phyloP scores from a whole-genome alignment of 2,113 vertebrate species.

The Gavia stellata region DNA sequence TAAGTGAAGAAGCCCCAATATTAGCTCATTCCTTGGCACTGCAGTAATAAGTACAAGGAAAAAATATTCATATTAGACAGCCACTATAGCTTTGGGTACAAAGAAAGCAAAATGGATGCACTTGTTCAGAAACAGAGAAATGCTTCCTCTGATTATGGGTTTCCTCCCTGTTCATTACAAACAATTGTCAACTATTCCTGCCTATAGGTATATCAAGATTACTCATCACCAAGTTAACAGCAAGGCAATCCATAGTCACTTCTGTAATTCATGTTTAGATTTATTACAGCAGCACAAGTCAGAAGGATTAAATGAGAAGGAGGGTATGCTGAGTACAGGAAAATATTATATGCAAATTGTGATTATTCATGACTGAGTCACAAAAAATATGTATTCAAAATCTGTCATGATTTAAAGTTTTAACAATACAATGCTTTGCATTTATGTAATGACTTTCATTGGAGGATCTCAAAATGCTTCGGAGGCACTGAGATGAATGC shows the following conservation, averaged over 20 bases:
- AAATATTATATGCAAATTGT: conserved; percentile 16
- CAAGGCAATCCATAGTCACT: neutral
- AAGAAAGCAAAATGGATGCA: neutral
- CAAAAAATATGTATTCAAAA: conserved; percentile 16
- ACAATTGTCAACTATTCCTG: neutral
- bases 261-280: conserved; percentile 13
- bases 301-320: conserved; percentile 7
- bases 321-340: neutral
- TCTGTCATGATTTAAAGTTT: conserved; percentile 40
- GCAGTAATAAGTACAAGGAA: neutral
- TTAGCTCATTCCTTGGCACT: neutral
- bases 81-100: neutral
- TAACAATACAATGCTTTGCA: conserved; percentile 9
- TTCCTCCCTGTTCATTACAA: neutral
- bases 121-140: neutral
- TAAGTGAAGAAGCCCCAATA: neutral
- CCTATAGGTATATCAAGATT: neutral
- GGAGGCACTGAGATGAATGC: neutral
- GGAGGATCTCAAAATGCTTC: neutral
- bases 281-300: neutral
- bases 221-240: neutral
- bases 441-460: conserved; percentile 31
- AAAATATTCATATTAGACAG: neutral
- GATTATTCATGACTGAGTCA: conserved; percentile 38
- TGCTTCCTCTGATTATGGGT: neutral